Conservation (phyloP, 2,113 vertebrate species). For the Percopsis transmontana region DNA sequence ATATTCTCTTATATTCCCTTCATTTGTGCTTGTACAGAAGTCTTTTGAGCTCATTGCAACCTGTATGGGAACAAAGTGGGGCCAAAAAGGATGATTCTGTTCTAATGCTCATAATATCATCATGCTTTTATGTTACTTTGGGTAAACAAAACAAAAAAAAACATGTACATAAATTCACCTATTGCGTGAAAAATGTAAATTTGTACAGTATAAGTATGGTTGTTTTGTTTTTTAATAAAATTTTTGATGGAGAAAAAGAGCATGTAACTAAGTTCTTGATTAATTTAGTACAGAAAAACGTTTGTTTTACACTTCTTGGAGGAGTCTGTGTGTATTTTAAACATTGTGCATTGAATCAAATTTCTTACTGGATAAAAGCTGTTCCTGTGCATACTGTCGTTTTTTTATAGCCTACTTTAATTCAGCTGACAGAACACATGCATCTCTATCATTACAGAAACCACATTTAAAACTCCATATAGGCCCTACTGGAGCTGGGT, state of each 20-base stretch:
- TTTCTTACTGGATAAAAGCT: too few relatives aligned
- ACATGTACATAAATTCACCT: constrained; percentile 42
- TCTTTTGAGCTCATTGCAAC: not conserved
- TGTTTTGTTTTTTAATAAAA: constrained; percentile 68
- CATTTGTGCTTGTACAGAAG: constrained; percentile 16
- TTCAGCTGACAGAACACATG: not conserved
- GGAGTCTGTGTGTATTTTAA: too few relatives aligned
- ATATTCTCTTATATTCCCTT: constrained; percentile 21
- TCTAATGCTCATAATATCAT: constrained; percentile 5
- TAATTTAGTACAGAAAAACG: not conserved
- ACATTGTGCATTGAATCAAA: too few relatives aligned
- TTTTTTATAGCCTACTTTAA: too few relatives aligned
- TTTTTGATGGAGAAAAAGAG: constrained; percentile 35
- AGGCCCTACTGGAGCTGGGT: too few relatives aligned
- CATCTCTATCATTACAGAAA: too few relatives aligned
- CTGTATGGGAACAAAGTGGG: constrained; percentile 18
- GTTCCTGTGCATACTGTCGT: too few relatives aligned
- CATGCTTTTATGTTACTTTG: constrained; percentile 22
- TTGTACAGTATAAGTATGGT: constrained; percentile 60
- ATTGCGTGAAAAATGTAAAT: constrained; percentile 59
- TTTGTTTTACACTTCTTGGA: not conserved
- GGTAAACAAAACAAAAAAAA: constrained; percentile 23
- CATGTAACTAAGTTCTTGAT: not conserved
- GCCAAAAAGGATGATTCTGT: constrained; percentile 9
- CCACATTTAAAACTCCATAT: too few relatives aligned